These are phyloP conservation scores for Melipona bicolor DNA, from an alignment of 2,888 invertebrate genomes.

Conservation along the genomic window DNA sequence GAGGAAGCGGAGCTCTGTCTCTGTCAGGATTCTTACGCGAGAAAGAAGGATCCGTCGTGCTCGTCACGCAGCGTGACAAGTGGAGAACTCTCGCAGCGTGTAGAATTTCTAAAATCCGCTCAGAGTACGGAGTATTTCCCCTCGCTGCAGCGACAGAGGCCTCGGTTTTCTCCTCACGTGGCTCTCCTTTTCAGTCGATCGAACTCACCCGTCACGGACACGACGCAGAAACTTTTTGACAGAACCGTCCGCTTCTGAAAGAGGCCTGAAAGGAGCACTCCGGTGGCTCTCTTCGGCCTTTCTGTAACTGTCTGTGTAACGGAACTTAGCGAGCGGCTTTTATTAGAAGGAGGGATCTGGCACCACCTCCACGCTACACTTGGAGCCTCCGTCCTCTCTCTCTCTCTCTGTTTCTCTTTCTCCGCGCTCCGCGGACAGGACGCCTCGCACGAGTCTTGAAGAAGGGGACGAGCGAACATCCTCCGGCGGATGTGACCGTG, in stretches of 20 bases:
- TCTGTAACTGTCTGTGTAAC: slow-evolving; percentile 84
- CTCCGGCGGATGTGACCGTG: slow-evolving; percentile 16
- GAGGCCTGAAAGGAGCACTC: slow-evolving; percentile 75
- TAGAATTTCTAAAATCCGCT: too few species aligned
- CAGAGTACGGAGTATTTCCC: too few species aligned
- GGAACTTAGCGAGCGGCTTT: slow-evolving; percentile 83
- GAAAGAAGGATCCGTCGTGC: too few species aligned
- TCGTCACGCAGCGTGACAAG: too few species aligned
- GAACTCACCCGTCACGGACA: slow-evolving; percentile 73
- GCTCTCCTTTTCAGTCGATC: too few species aligned
- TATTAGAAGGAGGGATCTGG: slow-evolving; percentile 84
- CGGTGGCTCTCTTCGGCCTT: slow-evolving; percentile 79
- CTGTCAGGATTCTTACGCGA: too few species aligned
- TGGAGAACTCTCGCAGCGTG: too few species aligned
- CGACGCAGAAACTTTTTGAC: slow-evolving; percentile 31
- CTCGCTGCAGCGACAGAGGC: too few species aligned
- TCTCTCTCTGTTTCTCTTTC: slow-evolving; percentile 57
- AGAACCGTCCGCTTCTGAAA: slow-evolving; percentile 58
- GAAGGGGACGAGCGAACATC: slow-evolving; percentile 60
- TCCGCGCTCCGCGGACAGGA: neutral
- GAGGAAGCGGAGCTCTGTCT: too few species aligned
- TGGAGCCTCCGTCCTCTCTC: slow-evolving; percentile 72
- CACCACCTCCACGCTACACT: slow-evolving; percentile 82
- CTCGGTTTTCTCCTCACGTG: too few species aligned
- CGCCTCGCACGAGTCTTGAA: slow-evolving; percentile 45